Evolutionary conservation across 1,140 invertebrate genomes (phyloP), one percentile per base, ranked within the genome.

Genomic region (Cydia fagiglandana): DNA sequence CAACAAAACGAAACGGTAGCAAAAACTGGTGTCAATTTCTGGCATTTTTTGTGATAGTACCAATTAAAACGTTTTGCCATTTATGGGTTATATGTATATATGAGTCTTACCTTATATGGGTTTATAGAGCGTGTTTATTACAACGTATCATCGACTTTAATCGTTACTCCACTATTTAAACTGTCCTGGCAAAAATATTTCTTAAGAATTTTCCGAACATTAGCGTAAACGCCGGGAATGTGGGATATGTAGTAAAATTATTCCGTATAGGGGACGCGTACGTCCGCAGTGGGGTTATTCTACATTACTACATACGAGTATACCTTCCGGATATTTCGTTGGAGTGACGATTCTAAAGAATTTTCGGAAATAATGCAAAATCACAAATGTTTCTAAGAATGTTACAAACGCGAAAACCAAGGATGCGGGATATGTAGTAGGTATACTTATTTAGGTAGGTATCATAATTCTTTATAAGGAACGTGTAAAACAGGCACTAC

Each of bases 21-120:
- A 53, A 53, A 53, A 53, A 17, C 50, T 53, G n/a, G 50, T 53
- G 50, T 53, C n/a, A 53, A 53, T 53, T 17, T 53, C 50, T n/a
- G 50, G 50, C 15, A 53, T 53, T 53, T 17, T 7, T 15, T 12
- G 12, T 15, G n/a, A n/a, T 2, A 53, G 50, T n/a, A 5, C 50
- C n/a, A 17, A 53, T 53, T 53, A 53, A 17, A 6, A 6, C 17
- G 50, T n/a, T 6, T 53, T 12, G 15, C 50, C n/a, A 53, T n/a
- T 53, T 53, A 53, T 17, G n/a, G 15, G n/a, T 0, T 53, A 17
- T 47, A 47, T 0, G 9, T 13, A 7, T 45, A 45, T 45, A 53
- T 53, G n/a, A n/a, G 50, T 17, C n/a, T 53, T n/a, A 17, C 50
- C 50, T n/a, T 53, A 53, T n/a, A 53, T 53, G 50, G 47, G 47